Conservation (phyloP, 2,888 invertebrate species). For the Pegoplata infirma region DNA sequence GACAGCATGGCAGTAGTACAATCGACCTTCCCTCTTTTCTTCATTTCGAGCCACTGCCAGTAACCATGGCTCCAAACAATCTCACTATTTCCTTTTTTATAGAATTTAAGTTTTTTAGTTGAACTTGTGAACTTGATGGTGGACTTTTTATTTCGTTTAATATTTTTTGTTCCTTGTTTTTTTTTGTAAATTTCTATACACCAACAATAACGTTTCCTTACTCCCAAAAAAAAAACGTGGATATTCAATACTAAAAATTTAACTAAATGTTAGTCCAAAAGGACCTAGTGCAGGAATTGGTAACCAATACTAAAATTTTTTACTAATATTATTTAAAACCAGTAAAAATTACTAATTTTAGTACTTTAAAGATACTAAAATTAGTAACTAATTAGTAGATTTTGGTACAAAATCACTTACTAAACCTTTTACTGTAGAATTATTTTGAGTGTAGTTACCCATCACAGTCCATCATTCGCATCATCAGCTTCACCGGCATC, state of each 20-base stretch:
- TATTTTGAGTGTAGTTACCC: too few species aligned
- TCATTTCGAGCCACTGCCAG: background rate
- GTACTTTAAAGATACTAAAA: too few species aligned
- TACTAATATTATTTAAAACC: too few species aligned
- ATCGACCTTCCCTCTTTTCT: background rate
- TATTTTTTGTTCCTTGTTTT: conserved; percentile 1
- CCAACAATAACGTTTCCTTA: background rate
- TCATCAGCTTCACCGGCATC: background rate
- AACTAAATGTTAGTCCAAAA: too few species aligned
- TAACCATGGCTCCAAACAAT: background rate
- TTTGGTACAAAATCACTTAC: too few species aligned
- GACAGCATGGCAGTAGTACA: conserved; percentile 24
- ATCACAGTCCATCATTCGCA: conserved; percentile 13
- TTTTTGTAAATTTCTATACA: background rate
- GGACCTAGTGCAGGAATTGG: too few species aligned
- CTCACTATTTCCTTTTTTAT: background rate
- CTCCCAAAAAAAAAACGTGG: too few species aligned
- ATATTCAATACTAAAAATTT: too few species aligned
- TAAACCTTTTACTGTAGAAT: too few species aligned
- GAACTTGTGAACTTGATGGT: conserved; percentile 39
- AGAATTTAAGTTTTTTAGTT: conserved; percentile 10
- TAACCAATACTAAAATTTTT: too few species aligned
- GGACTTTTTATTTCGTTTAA: background rate
- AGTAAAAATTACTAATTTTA: too few species aligned
- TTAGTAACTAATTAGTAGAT: too few species aligned